phyloP scores from a whole-genome alignment of 2,888 invertebrate species.

The Podabrus alpinus region DNA sequence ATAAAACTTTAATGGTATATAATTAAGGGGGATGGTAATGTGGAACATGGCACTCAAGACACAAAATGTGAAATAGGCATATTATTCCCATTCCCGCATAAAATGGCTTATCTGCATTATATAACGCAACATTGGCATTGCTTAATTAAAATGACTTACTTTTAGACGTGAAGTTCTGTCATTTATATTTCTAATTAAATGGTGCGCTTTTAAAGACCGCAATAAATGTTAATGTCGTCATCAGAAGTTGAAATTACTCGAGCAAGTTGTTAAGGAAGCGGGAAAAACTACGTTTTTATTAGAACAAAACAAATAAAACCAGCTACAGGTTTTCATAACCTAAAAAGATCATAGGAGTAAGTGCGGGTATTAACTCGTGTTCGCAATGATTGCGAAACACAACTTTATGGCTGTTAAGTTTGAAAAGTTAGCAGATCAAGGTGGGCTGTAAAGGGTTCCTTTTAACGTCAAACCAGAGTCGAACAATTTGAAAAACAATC shows the following conservation, averaged over 20 bases:
- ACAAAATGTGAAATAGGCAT: neutral
- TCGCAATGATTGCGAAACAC: neutral
- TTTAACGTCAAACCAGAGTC: too few species aligned
- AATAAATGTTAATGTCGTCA: constrained; percentile 2
- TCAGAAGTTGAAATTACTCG: constrained; percentile 2
- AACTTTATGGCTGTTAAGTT: neutral
- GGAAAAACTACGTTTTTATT: neutral
- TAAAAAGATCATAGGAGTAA: neutral
- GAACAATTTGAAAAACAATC: too few species aligned
- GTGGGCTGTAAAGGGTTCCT: too few species aligned
- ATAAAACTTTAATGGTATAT: neutral
- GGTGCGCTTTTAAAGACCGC: constrained; percentile 4
- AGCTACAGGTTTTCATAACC: neutral
- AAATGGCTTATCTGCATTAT: neutral
- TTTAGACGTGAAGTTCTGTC: neutral
- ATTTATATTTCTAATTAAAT: constrained; percentile 16
- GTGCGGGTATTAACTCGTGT: neutral
- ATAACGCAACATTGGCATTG: neutral
- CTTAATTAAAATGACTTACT: constrained; percentile 15
- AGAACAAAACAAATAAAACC: neutral
- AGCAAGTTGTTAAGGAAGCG: neutral
- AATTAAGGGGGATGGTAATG: neutral
- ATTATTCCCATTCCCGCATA: neutral
- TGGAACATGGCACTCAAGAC: neutral
- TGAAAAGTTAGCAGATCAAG: too few species aligned